phyloP scores from a whole-genome alignment of 1,140 invertebrate species.

The Formica selysi region DNA sequence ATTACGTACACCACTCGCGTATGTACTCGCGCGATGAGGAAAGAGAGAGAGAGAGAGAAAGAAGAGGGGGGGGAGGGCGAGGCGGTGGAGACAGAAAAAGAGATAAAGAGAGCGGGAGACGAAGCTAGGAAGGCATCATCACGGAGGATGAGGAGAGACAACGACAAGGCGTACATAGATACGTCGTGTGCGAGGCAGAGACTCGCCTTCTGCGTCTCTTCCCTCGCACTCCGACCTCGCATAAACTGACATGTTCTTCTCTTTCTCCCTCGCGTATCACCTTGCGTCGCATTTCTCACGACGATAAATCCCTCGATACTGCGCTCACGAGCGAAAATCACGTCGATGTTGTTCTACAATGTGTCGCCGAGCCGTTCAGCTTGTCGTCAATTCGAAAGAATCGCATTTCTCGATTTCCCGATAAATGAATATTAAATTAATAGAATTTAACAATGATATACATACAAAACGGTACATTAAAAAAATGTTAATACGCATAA shows the following conservation, averaged over 20 bases:
- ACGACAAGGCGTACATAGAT: constrained; percentile 70
- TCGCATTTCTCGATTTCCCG: background rate
- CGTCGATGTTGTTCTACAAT: background rate
- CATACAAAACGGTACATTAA: background rate
- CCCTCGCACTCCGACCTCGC: constrained; percentile 67
- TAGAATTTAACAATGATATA: background rate
- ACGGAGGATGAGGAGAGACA: constrained; percentile 64
- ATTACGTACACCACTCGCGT: constrained; percentile 68
- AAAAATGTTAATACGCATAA: background rate
- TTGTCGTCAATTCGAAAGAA: background rate
- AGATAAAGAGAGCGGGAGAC: constrained; percentile 63
- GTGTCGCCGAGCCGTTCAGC: background rate
- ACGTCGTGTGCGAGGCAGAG: constrained; percentile 67
- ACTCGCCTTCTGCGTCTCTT: constrained; percentile 55
- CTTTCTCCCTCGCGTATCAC: constrained; percentile 72
- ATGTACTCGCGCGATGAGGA: constrained; percentile 30
- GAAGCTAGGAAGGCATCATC: constrained; percentile 61
- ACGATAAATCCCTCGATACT: constrained; percentile 69
- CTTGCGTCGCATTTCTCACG: constrained; percentile 70
- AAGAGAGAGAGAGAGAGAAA: constrained; percentile 34
- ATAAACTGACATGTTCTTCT: constrained; percentile 58
- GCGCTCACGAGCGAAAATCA: constrained; percentile 62
- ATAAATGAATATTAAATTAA: background rate
- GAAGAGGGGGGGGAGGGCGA: constrained; percentile 9
- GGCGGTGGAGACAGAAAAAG: constrained; percentile 28